A percentile compares a stretch with the other conserved stretches of the same genome.
phyloP scores from a whole-genome alignment of 2,888 invertebrate species.

The Drosophila atripex region DNA sequence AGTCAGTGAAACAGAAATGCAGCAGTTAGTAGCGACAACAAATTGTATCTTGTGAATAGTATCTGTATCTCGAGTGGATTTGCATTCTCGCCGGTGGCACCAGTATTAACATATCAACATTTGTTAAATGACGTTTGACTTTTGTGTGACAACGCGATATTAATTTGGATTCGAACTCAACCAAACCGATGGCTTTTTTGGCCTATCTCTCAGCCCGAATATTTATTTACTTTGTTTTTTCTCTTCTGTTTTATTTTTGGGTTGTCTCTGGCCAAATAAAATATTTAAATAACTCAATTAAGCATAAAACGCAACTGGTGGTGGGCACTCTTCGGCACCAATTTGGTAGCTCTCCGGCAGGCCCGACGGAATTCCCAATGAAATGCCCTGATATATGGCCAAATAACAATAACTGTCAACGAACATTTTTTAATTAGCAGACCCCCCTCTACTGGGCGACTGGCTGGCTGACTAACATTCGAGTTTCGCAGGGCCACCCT shows the following conservation, averaged over 20 bases:
- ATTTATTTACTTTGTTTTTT: conserved; percentile 20
- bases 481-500: conserved; percentile 30
- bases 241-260: conserved; percentile 24
- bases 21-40: conserved; percentile 69
- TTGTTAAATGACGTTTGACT: conserved; percentile 82
- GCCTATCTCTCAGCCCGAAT: conserved; percentile 15
- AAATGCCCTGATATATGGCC: conserved; percentile 77
- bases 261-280: conserved; percentile 69
- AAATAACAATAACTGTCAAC: conserved; percentile 76
- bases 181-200: conserved; percentile 29
- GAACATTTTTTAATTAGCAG: conserved; percentile 75
- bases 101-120: conserved; percentile 80
- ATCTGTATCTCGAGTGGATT: conserved; percentile 35
- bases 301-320: conserved; percentile 73
- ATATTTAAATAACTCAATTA: conserved; percentile 80
- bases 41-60: conserved; percentile 33
- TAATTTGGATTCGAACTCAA: conserved; percentile 57
- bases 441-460: conserved; percentile 33
- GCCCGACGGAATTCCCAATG: conserved; percentile 74
- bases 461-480: conserved; percentile 34
- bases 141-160: conserved; percentile 79
- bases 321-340: conserved; percentile 48
- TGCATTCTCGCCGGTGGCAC: conserved; percentile 62
- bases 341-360: conserved; percentile 52
- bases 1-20: conserved; percentile 54